Evolutionary conservation across 2,797 vertebrate species (phyloP).

Genomic region (Acestrorhynchus altus): DNA sequence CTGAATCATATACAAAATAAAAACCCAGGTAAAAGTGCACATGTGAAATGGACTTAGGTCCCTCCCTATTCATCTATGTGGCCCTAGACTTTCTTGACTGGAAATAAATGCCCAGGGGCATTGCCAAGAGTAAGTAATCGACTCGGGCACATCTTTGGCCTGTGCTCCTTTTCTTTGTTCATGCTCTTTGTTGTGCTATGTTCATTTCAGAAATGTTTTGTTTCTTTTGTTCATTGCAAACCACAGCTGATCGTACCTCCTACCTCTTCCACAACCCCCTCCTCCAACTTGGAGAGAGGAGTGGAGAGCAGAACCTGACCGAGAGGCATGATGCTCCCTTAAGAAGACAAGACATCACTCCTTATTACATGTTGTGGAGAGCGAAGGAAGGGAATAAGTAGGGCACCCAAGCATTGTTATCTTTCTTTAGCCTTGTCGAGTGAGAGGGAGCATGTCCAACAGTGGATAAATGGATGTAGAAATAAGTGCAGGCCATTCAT

Average conservation of each 20-base stretch:
- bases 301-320: constrained; percentile 49
- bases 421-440: constrained; percentile 64
- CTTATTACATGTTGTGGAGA: constrained; percentile 71
- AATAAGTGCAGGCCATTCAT: constrained; percentile 65
- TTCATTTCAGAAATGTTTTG: not conserved
- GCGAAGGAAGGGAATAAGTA: constrained; percentile 61
- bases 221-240: not conserved
- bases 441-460: constrained; percentile 59
- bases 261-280: not conserved
- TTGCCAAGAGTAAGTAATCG: not conserved
- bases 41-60: not conserved
- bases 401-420: constrained; percentile 67
- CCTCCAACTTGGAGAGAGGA: not conserved
- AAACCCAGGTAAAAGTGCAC: too few relatives aligned
- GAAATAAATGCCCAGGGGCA: not conserved
- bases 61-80: not conserved
- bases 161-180: not conserved
- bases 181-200: not conserved
- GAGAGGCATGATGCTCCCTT: constrained; percentile 63
- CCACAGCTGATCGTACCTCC: not conserved
- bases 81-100: not conserved
- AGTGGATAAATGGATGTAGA: constrained; percentile 60
- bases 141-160: not conserved
- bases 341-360: constrained; percentile 75
- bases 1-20: too few relatives aligned